Evolutionary conservation across 2,797 vertebrate genomes (phyloP).

Genomic region (Tinamus major): DNA sequence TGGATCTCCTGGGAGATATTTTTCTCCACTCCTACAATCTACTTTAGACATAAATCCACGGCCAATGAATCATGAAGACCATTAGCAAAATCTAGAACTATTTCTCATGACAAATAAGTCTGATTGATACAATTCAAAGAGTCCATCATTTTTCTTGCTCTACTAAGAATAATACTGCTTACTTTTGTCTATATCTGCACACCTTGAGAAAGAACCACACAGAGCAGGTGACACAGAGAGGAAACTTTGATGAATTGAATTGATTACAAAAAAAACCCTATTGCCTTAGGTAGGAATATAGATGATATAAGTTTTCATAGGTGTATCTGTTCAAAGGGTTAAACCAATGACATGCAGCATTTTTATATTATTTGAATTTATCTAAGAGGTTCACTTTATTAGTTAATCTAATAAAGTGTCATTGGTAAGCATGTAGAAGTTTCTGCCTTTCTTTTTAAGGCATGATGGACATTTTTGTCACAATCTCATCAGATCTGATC

Average conservation of each 20-base stretch:
- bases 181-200: not conserved
- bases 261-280: not conserved
- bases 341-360: not conserved
- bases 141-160: not conserved
- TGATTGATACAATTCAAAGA: not conserved
- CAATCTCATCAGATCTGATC: not conserved
- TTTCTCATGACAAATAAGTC: not conserved
- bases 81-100: not conserved
- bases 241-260: not conserved
- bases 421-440: not conserved
- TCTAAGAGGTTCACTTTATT: not conserved
- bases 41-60: not conserved
- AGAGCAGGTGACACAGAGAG: not conserved
- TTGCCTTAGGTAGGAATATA: not conserved
- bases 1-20: not conserved
- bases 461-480: not conserved
- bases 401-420: not conserved
- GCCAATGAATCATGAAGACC: not conserved
- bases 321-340: not conserved
- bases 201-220: not conserved
- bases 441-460: not conserved
- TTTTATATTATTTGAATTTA: not conserved
- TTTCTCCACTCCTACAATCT: not conserved
- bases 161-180: not conserved
- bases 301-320: not conserved